These are phyloP conservation scores for Ceyx cyanopectus DNA, from an alignment of 2,113 vertebrate genomes.

Conservation along the genomic window DNA sequence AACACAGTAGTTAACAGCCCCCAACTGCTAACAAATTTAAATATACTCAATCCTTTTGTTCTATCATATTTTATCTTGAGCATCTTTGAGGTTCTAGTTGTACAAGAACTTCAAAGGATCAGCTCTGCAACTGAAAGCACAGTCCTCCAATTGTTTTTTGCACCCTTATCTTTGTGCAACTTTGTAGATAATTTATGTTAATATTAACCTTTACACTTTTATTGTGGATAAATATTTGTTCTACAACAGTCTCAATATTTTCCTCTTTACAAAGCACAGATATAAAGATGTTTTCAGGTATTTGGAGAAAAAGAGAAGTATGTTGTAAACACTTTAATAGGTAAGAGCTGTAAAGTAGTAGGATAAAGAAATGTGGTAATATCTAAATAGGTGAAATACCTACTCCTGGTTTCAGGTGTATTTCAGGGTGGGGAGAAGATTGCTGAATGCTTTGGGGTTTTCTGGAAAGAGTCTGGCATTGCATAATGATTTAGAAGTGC, in stretches of 20 bases:
- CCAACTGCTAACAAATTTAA: background rate
- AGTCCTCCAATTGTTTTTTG: background rate
- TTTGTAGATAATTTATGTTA: background rate
- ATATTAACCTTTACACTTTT: background rate
- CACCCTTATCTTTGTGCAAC: background rate
- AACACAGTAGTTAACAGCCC: background rate
- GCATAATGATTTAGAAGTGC: background rate
- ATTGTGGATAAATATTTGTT: background rate
- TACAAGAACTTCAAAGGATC: background rate
- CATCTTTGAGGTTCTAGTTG: conserved; percentile 13
- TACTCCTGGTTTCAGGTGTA: background rate
- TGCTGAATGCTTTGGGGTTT: background rate
- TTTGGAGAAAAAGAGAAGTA: background rate
- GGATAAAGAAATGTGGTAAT: background rate
- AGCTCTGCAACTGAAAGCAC: background rate
- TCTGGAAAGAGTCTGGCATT: background rate
- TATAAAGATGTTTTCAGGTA: background rate
- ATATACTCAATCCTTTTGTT: background rate
- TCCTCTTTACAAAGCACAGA: background rate
- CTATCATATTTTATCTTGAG: background rate
- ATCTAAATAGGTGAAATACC: background rate
- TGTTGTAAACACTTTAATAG: background rate
- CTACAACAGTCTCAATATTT: background rate
- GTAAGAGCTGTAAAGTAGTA: background rate
- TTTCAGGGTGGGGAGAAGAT: background rate